Conservation (phyloP, 2,888 invertebrate genomes). For the Antitype chi region DNA sequence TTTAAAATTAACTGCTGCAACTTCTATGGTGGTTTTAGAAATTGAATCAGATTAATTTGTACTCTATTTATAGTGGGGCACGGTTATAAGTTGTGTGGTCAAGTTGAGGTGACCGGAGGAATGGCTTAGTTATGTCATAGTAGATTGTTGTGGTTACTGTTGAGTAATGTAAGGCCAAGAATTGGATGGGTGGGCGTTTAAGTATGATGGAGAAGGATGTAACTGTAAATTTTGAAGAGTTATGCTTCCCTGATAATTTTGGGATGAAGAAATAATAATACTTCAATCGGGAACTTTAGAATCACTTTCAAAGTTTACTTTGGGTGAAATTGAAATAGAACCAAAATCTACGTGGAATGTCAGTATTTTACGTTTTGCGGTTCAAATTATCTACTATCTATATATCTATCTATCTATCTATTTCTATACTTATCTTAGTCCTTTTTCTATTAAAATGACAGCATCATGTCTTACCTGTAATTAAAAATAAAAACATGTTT, state of each 20-base stretch:
- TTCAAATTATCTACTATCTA: too few species aligned
- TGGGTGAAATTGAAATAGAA: conserved; percentile 23
- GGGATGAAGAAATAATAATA: conserved; percentile 26
- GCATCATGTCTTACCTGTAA: conserved; percentile 46
- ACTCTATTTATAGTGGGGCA: rapidly evolving
- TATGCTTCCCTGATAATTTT: conserved; percentile 48
- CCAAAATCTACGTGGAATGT: not conserved
- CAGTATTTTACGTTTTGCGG: not conserved
- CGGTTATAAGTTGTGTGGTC: conserved; percentile 4
- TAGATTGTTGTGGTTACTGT: conserved; percentile 65
- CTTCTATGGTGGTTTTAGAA: not conserved
- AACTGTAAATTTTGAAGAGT: conserved; percentile 38
- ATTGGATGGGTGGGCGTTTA: conserved; percentile 69
- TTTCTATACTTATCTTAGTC: conserved; percentile 20
- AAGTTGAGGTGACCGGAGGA: conserved; percentile 52
- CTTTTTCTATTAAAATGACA: not conserved
- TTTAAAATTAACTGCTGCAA: not conserved
- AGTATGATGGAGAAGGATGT: conserved; percentile 61
- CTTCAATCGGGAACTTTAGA: conserved; percentile 33
- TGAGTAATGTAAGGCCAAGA: conserved; percentile 64
- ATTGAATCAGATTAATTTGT: conserved; percentile 14
- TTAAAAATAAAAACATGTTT: conserved; percentile 17
- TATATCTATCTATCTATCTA: too few species aligned
- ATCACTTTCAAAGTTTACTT: conserved; percentile 40
- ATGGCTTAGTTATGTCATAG: conserved; percentile 74